Evolutionary conservation across 2,888 invertebrate genomes (phyloP).

Genomic region (Erynnis tages): DNA sequence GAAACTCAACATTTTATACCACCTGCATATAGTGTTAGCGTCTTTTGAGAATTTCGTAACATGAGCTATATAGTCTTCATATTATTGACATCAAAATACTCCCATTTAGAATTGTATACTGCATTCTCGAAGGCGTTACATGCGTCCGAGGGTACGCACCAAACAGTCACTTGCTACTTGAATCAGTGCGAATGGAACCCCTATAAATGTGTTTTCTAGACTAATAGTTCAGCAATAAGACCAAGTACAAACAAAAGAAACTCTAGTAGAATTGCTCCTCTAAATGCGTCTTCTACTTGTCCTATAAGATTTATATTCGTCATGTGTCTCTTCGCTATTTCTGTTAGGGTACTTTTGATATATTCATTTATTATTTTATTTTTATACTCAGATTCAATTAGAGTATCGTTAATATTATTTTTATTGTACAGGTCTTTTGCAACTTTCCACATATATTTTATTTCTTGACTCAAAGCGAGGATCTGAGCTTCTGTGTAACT

Average conservation of each 20-base stretch:
- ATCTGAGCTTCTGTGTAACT: conserved; percentile 58
- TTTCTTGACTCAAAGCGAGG: conserved; percentile 49
- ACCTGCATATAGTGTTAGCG: conserved; percentile 52
- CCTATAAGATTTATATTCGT: conserved; percentile 40
- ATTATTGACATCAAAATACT: conserved; percentile 52
- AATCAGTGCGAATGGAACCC: conserved; percentile 49
- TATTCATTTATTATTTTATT: conserved; percentile 42
- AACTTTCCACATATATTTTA: conserved; percentile 47
- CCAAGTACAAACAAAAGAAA: conserved; percentile 46
- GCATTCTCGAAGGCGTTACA: conserved; percentile 47
- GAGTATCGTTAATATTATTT: neutral
- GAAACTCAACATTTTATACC: conserved; percentile 48
- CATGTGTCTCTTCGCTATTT: conserved; percentile 45
- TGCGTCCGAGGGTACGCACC: conserved; percentile 57
- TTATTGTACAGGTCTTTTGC: conserved; percentile 34
- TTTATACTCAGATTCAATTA: neutral
- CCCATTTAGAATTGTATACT: conserved; percentile 59
- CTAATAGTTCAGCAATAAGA: conserved; percentile 53
- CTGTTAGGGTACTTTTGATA: conserved; percentile 40
- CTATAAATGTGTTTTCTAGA: conserved; percentile 50
- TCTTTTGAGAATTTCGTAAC: conserved; percentile 53
- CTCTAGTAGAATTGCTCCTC: conserved; percentile 47
- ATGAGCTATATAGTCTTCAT: conserved; percentile 55
- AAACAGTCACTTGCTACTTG: conserved; percentile 56
- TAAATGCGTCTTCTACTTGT: conserved; percentile 44